A percentile compares a stretch with the other conserved stretches of the same genome.
Conservation (phyloP, 1,140 invertebrate species). For the Dreissena rostriformis region DNA sequence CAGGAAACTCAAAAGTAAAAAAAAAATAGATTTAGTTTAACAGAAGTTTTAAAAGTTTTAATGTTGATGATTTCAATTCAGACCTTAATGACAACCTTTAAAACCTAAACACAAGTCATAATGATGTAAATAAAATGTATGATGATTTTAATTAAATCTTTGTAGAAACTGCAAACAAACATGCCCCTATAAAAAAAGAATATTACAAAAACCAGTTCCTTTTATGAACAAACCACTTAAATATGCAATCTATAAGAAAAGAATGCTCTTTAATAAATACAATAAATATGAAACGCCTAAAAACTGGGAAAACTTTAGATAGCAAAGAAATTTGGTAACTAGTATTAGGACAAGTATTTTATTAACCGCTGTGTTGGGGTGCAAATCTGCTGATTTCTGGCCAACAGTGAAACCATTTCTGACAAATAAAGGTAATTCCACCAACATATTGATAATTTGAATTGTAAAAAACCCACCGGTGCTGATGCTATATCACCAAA, state of each 20-base stretch:
- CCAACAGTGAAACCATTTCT: slow-evolving; percentile 8
- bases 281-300: background rate
- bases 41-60: slow-evolving; percentile 14
- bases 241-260: slow-evolving; percentile 16
- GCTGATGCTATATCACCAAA: background rate
- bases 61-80: background rate
- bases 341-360: background rate
- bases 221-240: slow-evolving; percentile 10
- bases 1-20: background rate
- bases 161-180: background rate
- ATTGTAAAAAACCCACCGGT: background rate
- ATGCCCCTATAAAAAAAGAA: slow-evolving; percentile 17
- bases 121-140: background rate
- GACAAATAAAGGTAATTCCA: background rate
- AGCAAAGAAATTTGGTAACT: slow-evolving; percentile 14
- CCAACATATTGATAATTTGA: background rate
- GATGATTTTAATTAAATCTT: background rate
- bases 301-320: background rate
- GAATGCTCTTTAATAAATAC: slow-evolving; percentile 5
- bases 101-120: background rate
- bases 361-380: background rate
- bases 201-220: background rate
- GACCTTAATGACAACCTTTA: background rate
- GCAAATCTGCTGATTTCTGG: slow-evolving; percentile 2
- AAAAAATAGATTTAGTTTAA: background rate